Evolutionary conservation across 2,888 invertebrate genomes (phyloP), one percentile per base, ranked within the genome.

Genomic region (Heliconius ismenius): DNA sequence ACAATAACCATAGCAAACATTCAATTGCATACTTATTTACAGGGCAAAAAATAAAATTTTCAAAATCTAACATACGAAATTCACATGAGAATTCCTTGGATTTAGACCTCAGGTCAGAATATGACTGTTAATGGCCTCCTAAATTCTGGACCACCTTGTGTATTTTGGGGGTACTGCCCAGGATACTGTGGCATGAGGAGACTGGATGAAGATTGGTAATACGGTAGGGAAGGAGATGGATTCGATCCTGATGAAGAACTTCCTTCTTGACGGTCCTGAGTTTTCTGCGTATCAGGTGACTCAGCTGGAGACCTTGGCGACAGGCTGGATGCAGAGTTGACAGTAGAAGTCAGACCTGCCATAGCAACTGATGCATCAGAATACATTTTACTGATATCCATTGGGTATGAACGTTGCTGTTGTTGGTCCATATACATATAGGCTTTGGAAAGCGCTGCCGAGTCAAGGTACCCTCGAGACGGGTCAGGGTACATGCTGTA

Each of bases 401-500:
- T 93, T 0, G 95, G 94, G 78, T 96, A 96, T 0, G 92, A 89
- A 78, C 94, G 86, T 36, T 94, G 94, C 77, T 94, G 95, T 73
- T 93, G 95, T 79, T 95, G 95, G 83, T 96, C 96, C 96, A 96
- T 96, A 90, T 96, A 97, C 94, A 96, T 96, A 89, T 97, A 97
- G 1, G 96, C 96, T 86, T 97, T 97, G 85, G 96, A 96, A 18
- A 96, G 90, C 11, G 96, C 96, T 3, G 96, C 96, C 0, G 96
- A 96, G 87, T 97, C 97, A 74, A 96, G 92, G 86, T 97, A 97
- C 75, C 95, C 95, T 2, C 96, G 94, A 32, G 96, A 96, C 0
- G 96, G 96, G 82, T 96, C 96, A 0, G 96, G 95, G 85, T 97
- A 97, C 96, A 96, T 96, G 78, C 96, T 96, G 91, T 97, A 97